Evolutionary conservation across 2,113 vertebrate genomes (phyloP).

Genomic region (Stictonetta naevosa): DNA sequence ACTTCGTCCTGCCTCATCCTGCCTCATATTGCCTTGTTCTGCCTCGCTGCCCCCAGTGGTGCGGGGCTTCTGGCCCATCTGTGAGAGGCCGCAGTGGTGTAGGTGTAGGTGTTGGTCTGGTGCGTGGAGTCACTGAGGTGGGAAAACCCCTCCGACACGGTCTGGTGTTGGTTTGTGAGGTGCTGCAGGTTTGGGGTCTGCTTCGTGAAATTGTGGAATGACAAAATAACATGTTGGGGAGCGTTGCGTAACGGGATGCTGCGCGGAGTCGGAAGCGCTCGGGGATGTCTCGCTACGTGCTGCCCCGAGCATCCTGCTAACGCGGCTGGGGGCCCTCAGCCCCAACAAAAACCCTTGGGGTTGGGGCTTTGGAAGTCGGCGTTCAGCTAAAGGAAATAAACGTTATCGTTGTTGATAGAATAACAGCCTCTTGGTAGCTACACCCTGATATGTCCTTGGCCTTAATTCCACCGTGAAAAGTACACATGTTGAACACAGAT

Average conservation of each 20-base stretch:
- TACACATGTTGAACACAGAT: background rate
- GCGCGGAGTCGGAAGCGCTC: background rate
- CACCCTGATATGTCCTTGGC: constrained; percentile 34
- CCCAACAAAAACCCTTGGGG: background rate
- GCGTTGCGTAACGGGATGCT: background rate
- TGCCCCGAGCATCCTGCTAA: background rate
- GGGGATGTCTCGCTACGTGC: background rate
- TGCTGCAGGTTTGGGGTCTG: background rate
- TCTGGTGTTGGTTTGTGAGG: no score
- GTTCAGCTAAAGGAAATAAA: constrained; percentile 1
- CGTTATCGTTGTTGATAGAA: background rate
- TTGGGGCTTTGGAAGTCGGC: background rate
- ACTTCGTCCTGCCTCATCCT: no score
- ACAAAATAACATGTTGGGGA: background rate
- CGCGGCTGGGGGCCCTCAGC: background rate
- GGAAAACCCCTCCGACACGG: no score
- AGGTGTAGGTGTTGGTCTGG: no score
- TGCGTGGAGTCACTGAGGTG: no score
- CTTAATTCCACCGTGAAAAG: background rate
- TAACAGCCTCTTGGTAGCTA: background rate
- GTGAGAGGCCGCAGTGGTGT: no score
- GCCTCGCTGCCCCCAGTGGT: no score
- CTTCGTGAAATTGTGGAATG: background rate
- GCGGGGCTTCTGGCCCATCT: no score
- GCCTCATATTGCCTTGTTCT: no score